Evolutionary conservation across 2,113 vertebrate species (phyloP).

Genomic region (Myiopsitta monachus): DNA sequence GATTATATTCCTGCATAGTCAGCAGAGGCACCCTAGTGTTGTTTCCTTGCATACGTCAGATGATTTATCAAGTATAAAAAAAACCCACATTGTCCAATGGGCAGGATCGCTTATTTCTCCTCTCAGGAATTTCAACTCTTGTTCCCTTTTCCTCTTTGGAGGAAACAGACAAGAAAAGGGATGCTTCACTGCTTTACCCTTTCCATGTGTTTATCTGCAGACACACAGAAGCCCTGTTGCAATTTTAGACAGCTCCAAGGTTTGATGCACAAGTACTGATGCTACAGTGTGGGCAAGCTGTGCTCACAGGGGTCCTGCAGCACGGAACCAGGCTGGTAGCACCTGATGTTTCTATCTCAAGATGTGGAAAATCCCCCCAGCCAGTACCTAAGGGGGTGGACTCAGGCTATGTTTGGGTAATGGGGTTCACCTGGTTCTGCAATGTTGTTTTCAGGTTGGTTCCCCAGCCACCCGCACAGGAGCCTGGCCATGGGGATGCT

Average conservation of each 20-base stretch:
- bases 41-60: background rate
- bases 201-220: background rate
- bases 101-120: background rate
- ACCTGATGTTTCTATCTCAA: background rate
- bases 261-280: background rate
- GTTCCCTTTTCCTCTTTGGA: background rate
- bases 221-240: background rate
- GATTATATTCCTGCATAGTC: background rate
- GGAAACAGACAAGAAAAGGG: background rate
- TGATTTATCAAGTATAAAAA: background rate
- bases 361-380: background rate
- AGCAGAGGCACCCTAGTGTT: background rate
- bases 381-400: no score
- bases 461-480: background rate
- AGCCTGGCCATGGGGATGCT: rapidly evolving
- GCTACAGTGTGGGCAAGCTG: rapidly evolving
- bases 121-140: background rate
- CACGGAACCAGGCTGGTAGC: background rate
- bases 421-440: background rate
- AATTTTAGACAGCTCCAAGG: background rate
- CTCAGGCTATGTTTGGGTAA: background rate
- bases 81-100: background rate
- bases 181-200: background rate
- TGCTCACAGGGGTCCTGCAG: background rate
- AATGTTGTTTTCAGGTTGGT: background rate